Conservation (phyloP, 2,113 vertebrate species). For the Actenoides lindsayi region DNA sequence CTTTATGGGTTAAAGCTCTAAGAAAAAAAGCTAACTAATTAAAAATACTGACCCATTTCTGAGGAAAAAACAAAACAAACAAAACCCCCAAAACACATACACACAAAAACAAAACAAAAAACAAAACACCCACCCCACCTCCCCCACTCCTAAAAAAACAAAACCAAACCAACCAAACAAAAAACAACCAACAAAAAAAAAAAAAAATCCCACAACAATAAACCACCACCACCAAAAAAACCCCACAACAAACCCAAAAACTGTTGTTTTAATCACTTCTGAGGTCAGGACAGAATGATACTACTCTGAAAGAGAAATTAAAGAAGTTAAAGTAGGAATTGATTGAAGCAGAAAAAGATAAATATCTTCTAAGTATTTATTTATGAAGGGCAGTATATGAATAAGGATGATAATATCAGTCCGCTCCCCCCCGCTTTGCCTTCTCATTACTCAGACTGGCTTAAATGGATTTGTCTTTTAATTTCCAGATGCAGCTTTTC, state of each 20-base stretch:
- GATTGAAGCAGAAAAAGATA: neutral
- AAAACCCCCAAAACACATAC: neutral
- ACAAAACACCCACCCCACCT: no score
- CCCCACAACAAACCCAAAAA: neutral
- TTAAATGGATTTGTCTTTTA: neutral
- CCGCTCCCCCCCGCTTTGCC: neutral
- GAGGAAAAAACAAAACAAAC: neutral
- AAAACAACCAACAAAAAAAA: neutral
- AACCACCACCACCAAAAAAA: neutral
- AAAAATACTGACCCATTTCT: neutral
- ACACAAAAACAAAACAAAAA: no score
- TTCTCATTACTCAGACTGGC: neutral
- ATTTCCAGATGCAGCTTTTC: neutral
- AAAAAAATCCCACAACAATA: neutral
- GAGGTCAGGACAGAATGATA: neutral
- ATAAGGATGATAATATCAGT: neutral
- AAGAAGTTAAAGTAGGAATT: neutral
- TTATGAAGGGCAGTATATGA: neutral
- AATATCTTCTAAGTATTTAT: neutral
- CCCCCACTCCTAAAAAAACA: neutral
- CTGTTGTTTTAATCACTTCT: neutral
- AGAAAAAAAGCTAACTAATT: neutral
- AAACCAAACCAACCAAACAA: no score
- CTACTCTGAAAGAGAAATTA: neutral
- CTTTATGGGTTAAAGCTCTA: neutral